phyloP scores from a whole-genome alignment of 2,888 invertebrate genomes.

The Nomada fabriciana region DNA sequence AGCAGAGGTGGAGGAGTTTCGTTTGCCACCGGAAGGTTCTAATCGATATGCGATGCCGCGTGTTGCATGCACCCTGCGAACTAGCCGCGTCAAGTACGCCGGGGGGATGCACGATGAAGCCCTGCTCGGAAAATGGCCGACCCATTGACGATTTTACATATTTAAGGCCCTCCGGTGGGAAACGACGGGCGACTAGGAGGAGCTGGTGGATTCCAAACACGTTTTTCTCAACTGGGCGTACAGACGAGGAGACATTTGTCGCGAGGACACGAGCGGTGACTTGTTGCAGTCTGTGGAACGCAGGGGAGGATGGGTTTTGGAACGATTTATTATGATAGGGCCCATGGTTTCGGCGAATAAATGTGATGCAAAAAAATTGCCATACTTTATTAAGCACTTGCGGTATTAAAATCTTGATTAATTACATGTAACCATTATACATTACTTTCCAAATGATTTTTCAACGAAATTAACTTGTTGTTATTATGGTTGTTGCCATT shows the following conservation, averaged over 20 bases:
- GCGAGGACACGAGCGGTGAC: neutral
- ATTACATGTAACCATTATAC: too few species aligned
- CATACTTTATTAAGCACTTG: too few species aligned
- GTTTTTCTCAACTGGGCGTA: conserved; percentile 1
- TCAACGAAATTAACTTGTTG: too few species aligned
- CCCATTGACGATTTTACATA: conserved; percentile 80
- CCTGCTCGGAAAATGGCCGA: conserved; percentile 76
- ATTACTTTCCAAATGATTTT: too few species aligned
- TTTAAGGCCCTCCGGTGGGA: conserved; percentile 32
- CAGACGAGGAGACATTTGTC: neutral
- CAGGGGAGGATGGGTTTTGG: too few species aligned
- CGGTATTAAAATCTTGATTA: too few species aligned
- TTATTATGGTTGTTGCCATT: too few species aligned
- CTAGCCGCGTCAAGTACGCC: conserved; percentile 61
- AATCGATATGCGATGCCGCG: conserved; percentile 62
- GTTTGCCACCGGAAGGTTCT: conserved; percentile 24
- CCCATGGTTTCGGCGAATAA: too few species aligned
- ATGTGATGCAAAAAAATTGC: too few species aligned
- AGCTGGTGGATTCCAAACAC: conserved; percentile 31
- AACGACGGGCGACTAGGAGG: conserved; percentile 23
- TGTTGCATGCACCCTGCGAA: conserved; percentile 46
- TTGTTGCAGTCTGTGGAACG: neutral
- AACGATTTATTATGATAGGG: too few species aligned
- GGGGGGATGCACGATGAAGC: conserved; percentile 67
- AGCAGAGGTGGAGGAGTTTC: neutral